Evolutionary conservation across 2,888 invertebrate species (phyloP).

Genomic region (Diaperis boleti): DNA sequence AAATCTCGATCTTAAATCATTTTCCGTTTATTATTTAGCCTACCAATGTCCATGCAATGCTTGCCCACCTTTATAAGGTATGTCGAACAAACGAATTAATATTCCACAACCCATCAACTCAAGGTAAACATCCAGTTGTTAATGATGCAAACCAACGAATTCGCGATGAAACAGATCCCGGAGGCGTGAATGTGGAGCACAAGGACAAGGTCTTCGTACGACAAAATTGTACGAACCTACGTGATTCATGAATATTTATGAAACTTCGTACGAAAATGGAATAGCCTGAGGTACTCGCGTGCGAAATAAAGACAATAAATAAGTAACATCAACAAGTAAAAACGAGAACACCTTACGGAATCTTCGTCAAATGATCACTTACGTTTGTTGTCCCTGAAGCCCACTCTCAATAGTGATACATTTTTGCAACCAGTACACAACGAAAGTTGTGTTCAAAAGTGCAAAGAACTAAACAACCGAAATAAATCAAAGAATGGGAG

Average conservation of each 20-base stretch:
- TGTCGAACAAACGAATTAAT: background rate
- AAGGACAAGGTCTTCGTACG: constrained; percentile 52
- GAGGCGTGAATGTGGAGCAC: constrained; percentile 49
- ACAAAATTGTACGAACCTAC: constrained; percentile 44
- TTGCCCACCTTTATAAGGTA: background rate
- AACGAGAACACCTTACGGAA: constrained; percentile 24
- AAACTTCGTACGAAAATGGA: constrained; percentile 41
- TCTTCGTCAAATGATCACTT: background rate
- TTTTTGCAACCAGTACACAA: constrained; percentile 5
- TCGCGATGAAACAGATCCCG: constrained; percentile 12
- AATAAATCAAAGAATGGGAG: constrained; percentile 28
- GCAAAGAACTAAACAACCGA: constrained; percentile 21
- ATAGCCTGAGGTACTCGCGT: constrained; percentile 35
- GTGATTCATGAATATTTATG: constrained; percentile 51
- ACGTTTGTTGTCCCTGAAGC: too few relatives aligned
- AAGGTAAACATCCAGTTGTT: constrained; percentile 2
- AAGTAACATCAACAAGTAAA: constrained; percentile 39
- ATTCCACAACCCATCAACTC: background rate
- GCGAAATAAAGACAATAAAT: constrained; percentile 36
- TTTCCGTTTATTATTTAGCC: background rate
- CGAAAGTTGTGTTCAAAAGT: constrained; percentile 23
- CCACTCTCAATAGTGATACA: constrained; percentile 6
- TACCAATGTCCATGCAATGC: background rate
- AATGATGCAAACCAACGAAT: constrained; percentile 2
- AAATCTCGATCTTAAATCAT: too few relatives aligned